phyloP scores from a whole-genome alignment of 2,113 vertebrate species.

The Hirundichthys speculiger region DNA sequence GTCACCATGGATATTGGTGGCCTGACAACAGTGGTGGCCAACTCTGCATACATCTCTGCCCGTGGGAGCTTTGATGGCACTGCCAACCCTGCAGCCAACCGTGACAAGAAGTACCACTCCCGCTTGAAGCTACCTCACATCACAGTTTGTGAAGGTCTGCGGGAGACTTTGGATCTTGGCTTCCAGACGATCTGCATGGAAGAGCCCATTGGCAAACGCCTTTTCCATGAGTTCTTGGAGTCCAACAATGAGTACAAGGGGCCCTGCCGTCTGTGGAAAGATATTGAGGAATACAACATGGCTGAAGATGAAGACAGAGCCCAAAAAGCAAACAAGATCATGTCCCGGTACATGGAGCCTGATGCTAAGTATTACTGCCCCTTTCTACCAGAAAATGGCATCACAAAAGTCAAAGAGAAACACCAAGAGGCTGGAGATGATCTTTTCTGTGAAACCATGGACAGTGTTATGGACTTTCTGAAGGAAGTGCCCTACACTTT shows the following conservation, averaged over 20 bases:
- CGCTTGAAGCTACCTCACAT: conserved; percentile 82
- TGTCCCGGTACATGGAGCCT: conserved; percentile 79
- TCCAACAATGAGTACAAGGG: conserved; percentile 73
- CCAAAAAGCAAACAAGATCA: conserved; percentile 75
- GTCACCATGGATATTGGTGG: conserved; percentile 79
- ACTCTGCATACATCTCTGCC: conserved; percentile 84
- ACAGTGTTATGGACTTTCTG: conserved; percentile 77
- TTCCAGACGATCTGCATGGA: conserved; percentile 78
- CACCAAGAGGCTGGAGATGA: conserved; percentile 64
- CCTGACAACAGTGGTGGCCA: conserved; percentile 81
- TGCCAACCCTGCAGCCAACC: conserved; percentile 66
- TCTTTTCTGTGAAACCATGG: conserved; percentile 75
- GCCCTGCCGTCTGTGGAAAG: conserved; percentile 77
- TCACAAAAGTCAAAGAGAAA: conserved; percentile 80
- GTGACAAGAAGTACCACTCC: conserved; percentile 81
- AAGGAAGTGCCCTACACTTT: conserved; percentile 76
- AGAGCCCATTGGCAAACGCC: conserved; percentile 81
- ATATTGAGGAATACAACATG: conserved; percentile 79
- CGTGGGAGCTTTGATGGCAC: conserved; percentile 79
- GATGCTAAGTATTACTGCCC: conserved; percentile 75
- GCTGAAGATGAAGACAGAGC: conserved; percentile 77
- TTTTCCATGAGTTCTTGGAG: conserved; percentile 81
- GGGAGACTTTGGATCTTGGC: conserved; percentile 74
- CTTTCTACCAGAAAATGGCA: conserved; percentile 76
- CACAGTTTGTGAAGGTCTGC: conserved; percentile 77